These are phyloP conservation scores for Heliornis fulica DNA, from an alignment of 2,113 vertebrate genomes.

Conservation along the genomic window DNA sequence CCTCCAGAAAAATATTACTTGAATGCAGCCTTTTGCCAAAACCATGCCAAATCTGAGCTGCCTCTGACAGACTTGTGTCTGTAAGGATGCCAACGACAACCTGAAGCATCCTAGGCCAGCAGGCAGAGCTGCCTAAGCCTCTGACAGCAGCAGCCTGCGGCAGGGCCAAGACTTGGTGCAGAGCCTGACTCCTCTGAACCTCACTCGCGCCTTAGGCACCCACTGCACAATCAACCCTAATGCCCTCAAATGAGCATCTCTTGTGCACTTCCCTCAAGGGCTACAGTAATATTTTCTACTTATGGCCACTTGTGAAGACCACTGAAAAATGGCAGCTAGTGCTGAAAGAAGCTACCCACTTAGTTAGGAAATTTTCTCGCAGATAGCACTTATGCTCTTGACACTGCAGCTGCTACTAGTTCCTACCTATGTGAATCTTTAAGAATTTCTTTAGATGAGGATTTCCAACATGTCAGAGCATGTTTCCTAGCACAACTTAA, in stretches of 20 bases:
- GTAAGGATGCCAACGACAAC: not conserved
- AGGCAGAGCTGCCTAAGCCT: accelerated
- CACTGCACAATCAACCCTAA: not conserved
- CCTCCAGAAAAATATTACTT: not conserved
- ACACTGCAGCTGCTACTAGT: conserved; percentile 3
- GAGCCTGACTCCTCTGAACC: not conserved
- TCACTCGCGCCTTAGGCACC: not conserved
- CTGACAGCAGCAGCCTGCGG: not conserved
- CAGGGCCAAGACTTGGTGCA: not conserved
- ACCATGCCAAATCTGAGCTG: not conserved
- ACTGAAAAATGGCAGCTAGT: conserved; percentile 41
- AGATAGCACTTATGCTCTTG: not conserved
- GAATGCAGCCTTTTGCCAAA: not conserved
- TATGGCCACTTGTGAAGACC: conserved; percentile 1
- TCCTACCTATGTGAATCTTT: not conserved
- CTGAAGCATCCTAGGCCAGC: not conserved
- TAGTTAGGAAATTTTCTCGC: conserved; percentile 35
- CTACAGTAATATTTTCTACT: conserved; percentile 23
- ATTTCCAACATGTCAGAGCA: not conserved
- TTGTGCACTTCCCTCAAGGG: not conserved
- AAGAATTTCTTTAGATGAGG: conserved; percentile 4
- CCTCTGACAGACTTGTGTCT: not conserved
- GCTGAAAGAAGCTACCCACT: conserved; percentile 23
- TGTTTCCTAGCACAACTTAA: not conserved
- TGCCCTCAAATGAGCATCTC: conserved; percentile 11